Evolutionary conservation across 2,113 vertebrate genomes (phyloP).

Genomic region (Oncorhynchus tshawytscha): DNA sequence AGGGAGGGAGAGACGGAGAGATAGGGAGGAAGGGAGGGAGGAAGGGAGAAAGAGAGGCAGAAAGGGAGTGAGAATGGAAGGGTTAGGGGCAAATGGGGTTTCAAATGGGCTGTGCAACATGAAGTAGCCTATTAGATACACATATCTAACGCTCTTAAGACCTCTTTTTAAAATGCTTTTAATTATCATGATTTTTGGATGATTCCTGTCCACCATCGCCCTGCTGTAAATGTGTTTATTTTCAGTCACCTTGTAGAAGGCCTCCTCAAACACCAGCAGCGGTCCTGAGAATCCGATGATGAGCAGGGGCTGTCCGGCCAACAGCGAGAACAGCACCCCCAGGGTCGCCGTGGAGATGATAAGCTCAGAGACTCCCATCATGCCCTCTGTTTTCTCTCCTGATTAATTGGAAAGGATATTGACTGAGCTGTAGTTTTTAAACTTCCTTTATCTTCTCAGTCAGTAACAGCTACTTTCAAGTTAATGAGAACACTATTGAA

Average conservation of each 20-base stretch:
- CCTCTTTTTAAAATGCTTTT: too few species aligned
- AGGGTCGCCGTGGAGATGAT: slow-evolving; percentile 93
- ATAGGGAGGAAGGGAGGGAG: neutral
- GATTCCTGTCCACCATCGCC: neutral
- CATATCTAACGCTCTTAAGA: too few species aligned
- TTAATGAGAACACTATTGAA: too few species aligned
- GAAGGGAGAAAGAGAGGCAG: neutral
- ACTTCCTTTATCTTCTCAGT: too few species aligned
- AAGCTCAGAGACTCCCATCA: slow-evolving; percentile 97
- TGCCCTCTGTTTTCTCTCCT: slow-evolving; percentile 96
- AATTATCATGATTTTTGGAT: neutral
- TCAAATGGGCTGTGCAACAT: too few species aligned
- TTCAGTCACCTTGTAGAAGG: slow-evolving; percentile 86
- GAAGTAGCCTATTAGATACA: too few species aligned
- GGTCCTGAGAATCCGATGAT: slow-evolving; percentile 97
- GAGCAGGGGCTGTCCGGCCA: slow-evolving; percentile 93
- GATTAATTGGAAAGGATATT: slow-evolving; percentile 19
- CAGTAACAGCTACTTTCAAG: too few species aligned
- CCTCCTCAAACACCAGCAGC: slow-evolving; percentile 96
- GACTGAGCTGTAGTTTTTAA: too few species aligned
- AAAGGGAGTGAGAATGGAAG: neutral
- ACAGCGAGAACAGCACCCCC: slow-evolving; percentile 89
- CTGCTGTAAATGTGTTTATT: neutral
- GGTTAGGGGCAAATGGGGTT: neutral
- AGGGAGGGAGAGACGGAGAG: neutral